phyloP scores from a whole-genome alignment of 1,140 invertebrate genomes.

The Liolophura sinensis region DNA sequence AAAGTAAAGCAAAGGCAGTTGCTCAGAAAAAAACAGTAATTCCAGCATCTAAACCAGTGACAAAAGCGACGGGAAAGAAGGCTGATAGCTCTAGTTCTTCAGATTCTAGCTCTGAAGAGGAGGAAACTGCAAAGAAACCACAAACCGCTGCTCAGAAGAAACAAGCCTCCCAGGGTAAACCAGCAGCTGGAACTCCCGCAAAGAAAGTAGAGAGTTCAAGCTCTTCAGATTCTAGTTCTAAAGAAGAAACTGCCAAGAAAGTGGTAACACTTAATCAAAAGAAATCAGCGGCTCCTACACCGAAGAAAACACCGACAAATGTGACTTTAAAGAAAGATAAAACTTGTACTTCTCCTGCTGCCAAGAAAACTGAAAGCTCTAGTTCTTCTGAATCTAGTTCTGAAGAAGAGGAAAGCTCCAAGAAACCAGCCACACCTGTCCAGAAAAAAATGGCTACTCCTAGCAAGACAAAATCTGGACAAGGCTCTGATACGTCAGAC shows the following conservation, averaged over 20 bases:
- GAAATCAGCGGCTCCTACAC: slow-evolving; percentile 9
- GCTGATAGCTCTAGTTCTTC: slow-evolving; percentile 12
- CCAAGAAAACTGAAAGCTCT: slow-evolving; percentile 4
- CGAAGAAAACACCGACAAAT: slow-evolving; percentile 8
- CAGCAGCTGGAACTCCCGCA: slow-evolving; percentile 9
- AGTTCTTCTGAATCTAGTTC: slow-evolving; percentile 23
- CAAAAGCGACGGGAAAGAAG: background rate
- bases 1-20: slow-evolving; percentile 1
- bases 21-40: slow-evolving; percentile 5
- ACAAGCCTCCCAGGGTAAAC: slow-evolving; percentile 8
- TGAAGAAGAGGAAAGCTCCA: slow-evolving; percentile 33
- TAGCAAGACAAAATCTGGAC: slow-evolving; percentile 2
- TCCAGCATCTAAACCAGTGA: background rate
- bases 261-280: background rate
- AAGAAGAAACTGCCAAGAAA: slow-evolving; percentile 19
- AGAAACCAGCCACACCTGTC: slow-evolving; percentile 23
- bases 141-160: slow-evolving; percentile 6
- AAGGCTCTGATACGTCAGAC: slow-evolving; percentile 12
- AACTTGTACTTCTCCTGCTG: background rate
- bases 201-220: slow-evolving; percentile 16
- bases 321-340: slow-evolving; percentile 2
- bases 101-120: slow-evolving; percentile 15
- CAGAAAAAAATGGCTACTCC: slow-evolving; percentile 6
- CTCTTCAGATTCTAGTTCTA: slow-evolving; percentile 19
- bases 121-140: slow-evolving; percentile 14